phyloP scores from a whole-genome alignment of 2,113 vertebrate genomes.

The Bucco capensis region DNA sequence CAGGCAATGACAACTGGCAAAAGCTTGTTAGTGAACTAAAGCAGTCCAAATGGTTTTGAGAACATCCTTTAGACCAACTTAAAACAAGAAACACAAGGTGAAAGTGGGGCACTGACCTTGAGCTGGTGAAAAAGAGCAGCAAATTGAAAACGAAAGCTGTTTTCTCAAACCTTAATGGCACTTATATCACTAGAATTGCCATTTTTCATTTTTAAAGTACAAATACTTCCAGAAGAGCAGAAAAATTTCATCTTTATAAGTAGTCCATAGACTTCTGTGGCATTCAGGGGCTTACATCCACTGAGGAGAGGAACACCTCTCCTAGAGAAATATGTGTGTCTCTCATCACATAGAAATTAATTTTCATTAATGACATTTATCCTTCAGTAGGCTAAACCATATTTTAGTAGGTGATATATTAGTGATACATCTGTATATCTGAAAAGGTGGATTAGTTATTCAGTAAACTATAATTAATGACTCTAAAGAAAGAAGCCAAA shows the following conservation, averaged over 20 bases:
- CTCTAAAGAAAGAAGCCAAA: slow-evolving; percentile 32
- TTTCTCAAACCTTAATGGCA: not conserved
- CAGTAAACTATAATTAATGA: slow-evolving; percentile 41
- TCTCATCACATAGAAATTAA: not conserved
- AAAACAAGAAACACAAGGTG: not conserved
- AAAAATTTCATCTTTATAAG: not conserved
- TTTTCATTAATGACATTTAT: not conserved
- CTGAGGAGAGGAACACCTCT: not conserved
- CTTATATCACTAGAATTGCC: not conserved
- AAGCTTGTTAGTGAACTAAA: not conserved
- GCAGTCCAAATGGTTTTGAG: not conserved
- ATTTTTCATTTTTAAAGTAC: not conserved
- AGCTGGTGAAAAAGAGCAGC: not conserved
- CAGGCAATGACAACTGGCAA: not conserved
- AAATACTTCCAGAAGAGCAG: not conserved
- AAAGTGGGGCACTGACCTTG: not conserved
- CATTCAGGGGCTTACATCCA: not conserved
- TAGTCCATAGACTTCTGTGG: not conserved
- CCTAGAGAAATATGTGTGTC: not conserved
- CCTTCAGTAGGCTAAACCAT: not conserved
- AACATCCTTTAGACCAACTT: not conserved
- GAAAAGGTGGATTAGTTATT: slow-evolving; percentile 54
- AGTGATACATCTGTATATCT: not conserved
- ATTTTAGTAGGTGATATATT: slow-evolving; percentile 42
- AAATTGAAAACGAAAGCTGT: not conserved